Evolutionary conservation across 2,888 invertebrate species (phyloP).

Genomic region (Elegia similella): DNA sequence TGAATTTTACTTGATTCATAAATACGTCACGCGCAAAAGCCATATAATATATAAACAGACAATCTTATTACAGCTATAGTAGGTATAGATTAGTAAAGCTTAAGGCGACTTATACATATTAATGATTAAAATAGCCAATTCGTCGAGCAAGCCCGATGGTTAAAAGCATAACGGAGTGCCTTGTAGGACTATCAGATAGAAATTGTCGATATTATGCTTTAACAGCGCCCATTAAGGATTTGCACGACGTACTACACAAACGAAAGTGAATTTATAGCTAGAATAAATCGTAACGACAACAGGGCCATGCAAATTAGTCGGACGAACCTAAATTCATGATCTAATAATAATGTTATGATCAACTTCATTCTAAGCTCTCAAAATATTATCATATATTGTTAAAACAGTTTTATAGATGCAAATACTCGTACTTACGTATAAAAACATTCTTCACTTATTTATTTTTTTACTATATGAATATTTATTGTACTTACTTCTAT

Average conservation of each 20-base stretch:
- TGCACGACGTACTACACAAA: slow-evolving; percentile 22
- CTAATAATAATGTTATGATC: too few species aligned
- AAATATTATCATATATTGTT: too few species aligned
- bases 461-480: too few species aligned
- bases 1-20: too few species aligned
- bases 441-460: too few species aligned
- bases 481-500: too few species aligned
- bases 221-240: slow-evolving; percentile 8
- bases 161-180: slow-evolving; percentile 42
- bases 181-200: slow-evolving; percentile 43
- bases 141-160: slow-evolving; percentile 42
- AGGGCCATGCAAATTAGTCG: slow-evolving; percentile 4
- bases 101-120: slow-evolving; percentile 64
- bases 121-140: slow-evolving; percentile 64
- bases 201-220: slow-evolving; percentile 13
- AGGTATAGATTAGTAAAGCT: slow-evolving; percentile 52
- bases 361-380: too few species aligned
- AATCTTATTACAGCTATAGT: too few species aligned
- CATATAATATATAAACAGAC: too few species aligned
- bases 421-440: too few species aligned
- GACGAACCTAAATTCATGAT: background rate
- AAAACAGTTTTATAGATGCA: too few species aligned
- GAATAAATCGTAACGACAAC: slow-evolving; percentile 10
- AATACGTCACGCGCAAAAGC: too few species aligned
- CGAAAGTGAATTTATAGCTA: slow-evolving; percentile 27